These are phyloP conservation scores for Epinotia bilunana DNA, from an alignment of 2,888 invertebrate species.

Conservation along the genomic window DNA sequence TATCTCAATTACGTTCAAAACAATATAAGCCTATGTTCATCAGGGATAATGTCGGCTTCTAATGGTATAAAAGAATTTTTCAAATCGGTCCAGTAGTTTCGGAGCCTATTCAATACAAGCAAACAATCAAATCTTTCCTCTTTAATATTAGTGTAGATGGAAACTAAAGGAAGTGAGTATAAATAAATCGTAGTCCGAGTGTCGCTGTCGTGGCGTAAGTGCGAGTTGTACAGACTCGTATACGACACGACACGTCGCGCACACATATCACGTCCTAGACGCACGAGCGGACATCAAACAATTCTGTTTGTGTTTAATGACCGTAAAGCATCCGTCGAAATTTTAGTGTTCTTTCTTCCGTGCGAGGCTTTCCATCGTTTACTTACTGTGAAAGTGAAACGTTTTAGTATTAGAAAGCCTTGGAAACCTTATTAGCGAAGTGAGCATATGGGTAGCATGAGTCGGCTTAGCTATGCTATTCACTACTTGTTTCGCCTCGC, in stretches of 20 bases:
- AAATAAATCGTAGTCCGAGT: neutral
- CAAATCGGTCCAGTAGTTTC: too few relatives aligned
- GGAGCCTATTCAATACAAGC: too few relatives aligned
- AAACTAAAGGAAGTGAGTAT: neutral
- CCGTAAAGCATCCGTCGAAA: slow-evolving; percentile 42
- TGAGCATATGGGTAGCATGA: slow-evolving; percentile 51
- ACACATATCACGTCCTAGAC: slow-evolving; percentile 30
- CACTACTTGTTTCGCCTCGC: neutral
- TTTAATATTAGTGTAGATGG: too few relatives aligned
- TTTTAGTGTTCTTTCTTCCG: slow-evolving; percentile 42
- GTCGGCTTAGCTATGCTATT: neutral
- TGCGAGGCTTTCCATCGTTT: slow-evolving; percentile 41
- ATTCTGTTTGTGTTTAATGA: slow-evolving; percentile 43
- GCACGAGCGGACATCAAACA: slow-evolving; percentile 38
- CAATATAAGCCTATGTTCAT: too few relatives aligned
- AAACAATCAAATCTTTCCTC: too few relatives aligned
- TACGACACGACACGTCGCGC: slow-evolving; percentile 13
- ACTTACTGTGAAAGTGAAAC: slow-evolving; percentile 51
- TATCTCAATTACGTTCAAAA: neutral
- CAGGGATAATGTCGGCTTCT: too few relatives aligned
- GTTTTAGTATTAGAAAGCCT: slow-evolving; percentile 63
- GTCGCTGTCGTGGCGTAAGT: neutral
- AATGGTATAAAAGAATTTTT: too few relatives aligned
- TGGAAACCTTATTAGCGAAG: slow-evolving; percentile 66
- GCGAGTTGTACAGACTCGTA: neutral